Evolutionary conservation across 2,888 invertebrate genomes (phyloP).

Genomic region (Globia sparganii): DNA sequence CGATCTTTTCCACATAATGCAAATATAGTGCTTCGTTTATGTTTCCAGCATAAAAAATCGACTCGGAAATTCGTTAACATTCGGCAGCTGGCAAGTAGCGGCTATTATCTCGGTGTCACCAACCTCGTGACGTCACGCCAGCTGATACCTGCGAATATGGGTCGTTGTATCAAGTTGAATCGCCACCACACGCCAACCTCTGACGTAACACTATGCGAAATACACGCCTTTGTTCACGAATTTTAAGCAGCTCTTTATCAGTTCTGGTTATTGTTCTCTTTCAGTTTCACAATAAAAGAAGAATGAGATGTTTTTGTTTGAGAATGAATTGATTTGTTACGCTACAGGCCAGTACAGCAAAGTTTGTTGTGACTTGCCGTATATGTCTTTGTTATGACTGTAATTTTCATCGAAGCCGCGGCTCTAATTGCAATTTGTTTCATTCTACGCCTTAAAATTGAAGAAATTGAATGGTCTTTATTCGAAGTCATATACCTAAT

Average conservation of each 20-base stretch:
- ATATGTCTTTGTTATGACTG: neutral
- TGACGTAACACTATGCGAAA: constrained; percentile 58
- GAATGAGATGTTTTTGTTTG: constrained; percentile 19
- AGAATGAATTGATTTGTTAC: neutral
- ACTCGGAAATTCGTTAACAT: constrained; percentile 37
- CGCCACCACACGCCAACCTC: constrained; percentile 37
- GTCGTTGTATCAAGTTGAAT: constrained; percentile 65
- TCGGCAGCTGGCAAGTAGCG: constrained; percentile 46
- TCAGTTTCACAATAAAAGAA: neutral
- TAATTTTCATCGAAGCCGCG: neutral
- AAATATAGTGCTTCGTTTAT: constrained; percentile 6
- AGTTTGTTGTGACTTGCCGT: constrained; percentile 2
- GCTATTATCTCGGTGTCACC: constrained; percentile 74
- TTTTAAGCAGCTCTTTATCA: constrained; percentile 10
- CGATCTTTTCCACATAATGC: constrained; percentile 9
- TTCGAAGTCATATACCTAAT: neutral
- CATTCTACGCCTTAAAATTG: neutral
- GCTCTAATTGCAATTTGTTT: constrained; percentile 19
- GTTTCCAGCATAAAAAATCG: constrained; percentile 10
- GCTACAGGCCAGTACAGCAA: neutral
- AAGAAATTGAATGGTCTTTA: neutral
- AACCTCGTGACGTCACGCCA: constrained; percentile 83
- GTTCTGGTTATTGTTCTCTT: constrained; percentile 16
- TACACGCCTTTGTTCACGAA: constrained; percentile 39
- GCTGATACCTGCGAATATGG: constrained; percentile 78